phyloP scores from a whole-genome alignment of 2,113 vertebrate species.

The Addax nasomaculatus region DNA sequence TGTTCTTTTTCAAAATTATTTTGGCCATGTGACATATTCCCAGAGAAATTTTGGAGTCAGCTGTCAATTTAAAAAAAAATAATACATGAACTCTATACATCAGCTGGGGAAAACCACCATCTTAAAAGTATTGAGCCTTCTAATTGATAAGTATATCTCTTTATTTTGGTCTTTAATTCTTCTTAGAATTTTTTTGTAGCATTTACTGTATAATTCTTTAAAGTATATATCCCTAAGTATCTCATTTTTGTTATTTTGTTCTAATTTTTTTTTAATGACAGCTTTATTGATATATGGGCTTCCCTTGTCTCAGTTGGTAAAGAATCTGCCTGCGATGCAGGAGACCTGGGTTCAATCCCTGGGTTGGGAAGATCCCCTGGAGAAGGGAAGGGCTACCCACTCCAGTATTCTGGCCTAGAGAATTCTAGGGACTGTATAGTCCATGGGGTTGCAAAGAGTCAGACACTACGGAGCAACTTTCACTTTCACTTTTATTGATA shows the following conservation, averaged over 20 bases:
- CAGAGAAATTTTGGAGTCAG: not conserved
- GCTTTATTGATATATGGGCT: not conserved
- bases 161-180: not conserved
- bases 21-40: not conserved
- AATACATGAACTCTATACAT: not conserved
- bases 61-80: not conserved
- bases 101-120: not conserved
- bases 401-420: not conserved
- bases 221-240: not conserved
- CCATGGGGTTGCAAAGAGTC: not conserved
- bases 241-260: not conserved
- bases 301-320: not conserved
- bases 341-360: not conserved
- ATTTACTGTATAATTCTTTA: not conserved
- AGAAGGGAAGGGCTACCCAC: not conserved
- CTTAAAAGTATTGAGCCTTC: not conserved
- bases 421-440: not conserved
- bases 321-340: not conserved
- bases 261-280: not conserved
- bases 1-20: not conserved
- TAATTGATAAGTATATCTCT: not conserved
- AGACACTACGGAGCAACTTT: not conserved
- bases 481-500: not conserved
- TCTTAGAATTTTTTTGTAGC: not conserved
- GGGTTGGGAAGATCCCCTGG: not conserved